Evolutionary conservation across 2,888 invertebrate genomes (phyloP), one percentile per base, ranked within the genome.

Genomic region (Harmothoe impar): DNA sequence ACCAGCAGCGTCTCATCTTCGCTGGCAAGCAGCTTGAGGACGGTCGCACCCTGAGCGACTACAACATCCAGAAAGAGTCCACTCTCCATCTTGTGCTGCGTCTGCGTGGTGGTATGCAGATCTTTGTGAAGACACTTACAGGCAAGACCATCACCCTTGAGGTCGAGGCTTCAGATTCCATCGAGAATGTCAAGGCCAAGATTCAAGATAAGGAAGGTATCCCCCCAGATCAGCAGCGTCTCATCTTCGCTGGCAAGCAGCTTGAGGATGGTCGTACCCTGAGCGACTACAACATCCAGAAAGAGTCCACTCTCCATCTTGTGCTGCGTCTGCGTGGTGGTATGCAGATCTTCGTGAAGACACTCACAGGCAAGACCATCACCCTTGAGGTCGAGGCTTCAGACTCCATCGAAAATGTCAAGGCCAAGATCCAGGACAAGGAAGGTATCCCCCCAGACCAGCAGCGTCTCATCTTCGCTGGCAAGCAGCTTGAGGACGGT

Each of bases 351-450:
- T 93, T 93, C 89, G 93, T 93, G 23, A 93, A 93, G 54, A 93
- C 93, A 23, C 86, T 93, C 68, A 93, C 93, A 1, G 93, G 93
- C 0, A 93, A 93, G 89, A 93, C 92, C 84, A 93, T 93, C 93
- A 95, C 95, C 91, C 94, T 96, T 78, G 95, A 95, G 93, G 95
- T 96, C 92, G 98, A 98, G 96, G 97, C 98, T 89, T 98, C 98
- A 0, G 98, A 98, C 96, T 98, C 98, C n/a, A 98, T 98, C 94
- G 98, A 98, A 96, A 98, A 98, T 97, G 98, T 99, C 56, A 99
- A 99, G 96, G 95, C 95, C 23, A 96, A 96, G 91, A 96, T 96
- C 92, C 96, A 92, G 54, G 92, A 92, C 86, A 93, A 93, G 78
- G 92, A 93, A 56, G 96, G 97, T 0, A 93, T 97, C 92, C 97